A percentile compares a stretch with the other conserved stretches of the same genome.
These are phyloP conservation scores for Myoxocephalus aenaeus DNA, from an alignment of 2,797 vertebrate species.

Conservation along the genomic window DNA sequence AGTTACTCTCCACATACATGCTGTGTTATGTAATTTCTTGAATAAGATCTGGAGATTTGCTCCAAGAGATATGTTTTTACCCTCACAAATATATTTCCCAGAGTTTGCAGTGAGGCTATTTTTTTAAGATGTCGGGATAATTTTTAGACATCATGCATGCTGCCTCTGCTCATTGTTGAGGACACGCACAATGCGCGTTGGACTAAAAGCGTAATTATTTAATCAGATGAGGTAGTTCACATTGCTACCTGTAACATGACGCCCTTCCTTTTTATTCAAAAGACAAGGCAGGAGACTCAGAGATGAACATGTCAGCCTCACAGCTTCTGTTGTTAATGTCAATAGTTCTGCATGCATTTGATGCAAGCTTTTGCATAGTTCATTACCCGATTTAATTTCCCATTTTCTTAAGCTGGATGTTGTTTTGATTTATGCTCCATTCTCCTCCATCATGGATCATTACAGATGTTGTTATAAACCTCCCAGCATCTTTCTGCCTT, in stretches of 20 bases:
- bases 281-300: slow-evolving; percentile 19
- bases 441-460: slow-evolving; percentile 68
- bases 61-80: slow-evolving; percentile 31
- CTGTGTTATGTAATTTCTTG: slow-evolving; percentile 35
- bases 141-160: slow-evolving; percentile 53
- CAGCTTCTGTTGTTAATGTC: slow-evolving; percentile 54
- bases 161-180: slow-evolving; percentile 30
- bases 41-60: slow-evolving; percentile 32
- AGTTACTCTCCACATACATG: slow-evolving; percentile 10
- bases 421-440: slow-evolving; percentile 67
- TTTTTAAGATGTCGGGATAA: slow-evolving; percentile 44
- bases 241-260: background rate
- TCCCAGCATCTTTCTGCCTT: slow-evolving; percentile 30
- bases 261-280: slow-evolving; percentile 29
- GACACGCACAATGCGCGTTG: slow-evolving; percentile 41
- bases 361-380: slow-evolving; percentile 55
- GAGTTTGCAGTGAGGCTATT: slow-evolving; percentile 14
- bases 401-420: slow-evolving; percentile 51
- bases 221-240: background rate
- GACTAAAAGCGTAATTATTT: slow-evolving; percentile 23
- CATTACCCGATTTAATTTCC: slow-evolving; percentile 78
- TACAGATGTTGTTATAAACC: slow-evolving; percentile 59
- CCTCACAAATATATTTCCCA: slow-evolving; percentile 32
- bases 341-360: slow-evolving; percentile 47
- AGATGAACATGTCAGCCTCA: slow-evolving; percentile 47